Conservation (phyloP, 1,140 invertebrate species). For the Bradysia coprophila region DNA sequence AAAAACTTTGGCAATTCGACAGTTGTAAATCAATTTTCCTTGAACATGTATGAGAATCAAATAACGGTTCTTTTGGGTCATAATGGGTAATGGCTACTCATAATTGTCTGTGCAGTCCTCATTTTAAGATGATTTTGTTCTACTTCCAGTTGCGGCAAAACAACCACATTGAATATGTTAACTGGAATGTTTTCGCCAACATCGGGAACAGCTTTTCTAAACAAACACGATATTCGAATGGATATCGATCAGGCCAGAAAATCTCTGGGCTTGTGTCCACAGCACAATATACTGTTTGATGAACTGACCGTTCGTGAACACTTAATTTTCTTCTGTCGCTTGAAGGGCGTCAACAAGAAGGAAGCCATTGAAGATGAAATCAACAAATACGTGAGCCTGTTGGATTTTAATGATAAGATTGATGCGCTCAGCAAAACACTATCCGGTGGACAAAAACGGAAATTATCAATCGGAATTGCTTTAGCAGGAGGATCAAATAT, state of each 20-base stretch:
- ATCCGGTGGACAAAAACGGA: slow-evolving; percentile 73
- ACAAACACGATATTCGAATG: slow-evolving; percentile 44
- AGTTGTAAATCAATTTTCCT: slow-evolving; percentile 50
- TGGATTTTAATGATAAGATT: slow-evolving; percentile 38
- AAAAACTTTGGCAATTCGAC: slow-evolving; percentile 33
- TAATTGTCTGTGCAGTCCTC: not conserved
- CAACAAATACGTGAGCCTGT: slow-evolving; percentile 37
- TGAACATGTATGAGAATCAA: slow-evolving; percentile 48
- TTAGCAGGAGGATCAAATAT: slow-evolving; percentile 44
- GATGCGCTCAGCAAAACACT: slow-evolving; percentile 35
- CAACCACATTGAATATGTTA: slow-evolving; percentile 45
- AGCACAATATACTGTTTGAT: slow-evolving; percentile 69
- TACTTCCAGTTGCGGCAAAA: slow-evolving; percentile 39
- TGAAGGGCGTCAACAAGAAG: slow-evolving; percentile 57
- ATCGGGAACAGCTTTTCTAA: slow-evolving; percentile 46
- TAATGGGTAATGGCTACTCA: slow-evolving; percentile 16
- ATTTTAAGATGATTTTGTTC: not conserved
- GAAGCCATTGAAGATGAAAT: slow-evolving; percentile 27
- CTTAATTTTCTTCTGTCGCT: slow-evolving; percentile 59
- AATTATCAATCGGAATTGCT: slow-evolving; percentile 61
- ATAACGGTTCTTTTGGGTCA: no score
- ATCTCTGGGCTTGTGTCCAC: slow-evolving; percentile 68
- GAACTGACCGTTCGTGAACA: slow-evolving; percentile 75
- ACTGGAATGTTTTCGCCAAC: slow-evolving; percentile 56
- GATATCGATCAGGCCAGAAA: slow-evolving; percentile 31